phyloP scores from a whole-genome alignment of 2,888 invertebrate genomes.

The Lamproptera curius region DNA sequence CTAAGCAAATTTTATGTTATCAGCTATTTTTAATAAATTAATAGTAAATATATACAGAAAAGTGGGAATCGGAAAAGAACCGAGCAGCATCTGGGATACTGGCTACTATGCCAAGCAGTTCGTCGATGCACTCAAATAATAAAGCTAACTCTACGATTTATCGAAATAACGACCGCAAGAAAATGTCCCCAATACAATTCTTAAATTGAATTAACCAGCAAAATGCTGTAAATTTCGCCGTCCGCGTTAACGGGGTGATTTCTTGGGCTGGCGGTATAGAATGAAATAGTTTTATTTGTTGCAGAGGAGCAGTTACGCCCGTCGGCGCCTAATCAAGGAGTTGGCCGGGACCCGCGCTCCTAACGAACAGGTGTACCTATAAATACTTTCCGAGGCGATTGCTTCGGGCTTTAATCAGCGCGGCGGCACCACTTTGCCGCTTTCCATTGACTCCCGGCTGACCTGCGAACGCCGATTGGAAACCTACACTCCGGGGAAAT shows the following conservation, averaged over 20 bases:
- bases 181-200: too few relatives aligned
- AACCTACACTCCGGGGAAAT: constrained; percentile 65
- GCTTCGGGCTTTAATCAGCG: constrained; percentile 77
- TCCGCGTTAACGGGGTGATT: constrained; percentile 31
- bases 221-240: constrained; percentile 10
- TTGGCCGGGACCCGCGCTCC: constrained; percentile 70
- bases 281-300: constrained; percentile 70
- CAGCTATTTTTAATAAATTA: too few relatives aligned
- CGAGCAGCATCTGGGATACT: too few relatives aligned
- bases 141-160: too few relatives aligned
- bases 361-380: constrained; percentile 78
- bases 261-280: constrained; percentile 55
- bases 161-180: too few relatives aligned
- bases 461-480: constrained; percentile 70
- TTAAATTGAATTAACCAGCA: too few relatives aligned
- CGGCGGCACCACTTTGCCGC: constrained; percentile 72
- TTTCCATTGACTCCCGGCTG: constrained; percentile 74
- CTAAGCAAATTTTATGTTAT: too few relatives aligned
- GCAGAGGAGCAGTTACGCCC: constrained; percentile 66
- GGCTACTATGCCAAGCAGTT: too few relatives aligned
- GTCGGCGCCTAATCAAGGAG: constrained; percentile 76
- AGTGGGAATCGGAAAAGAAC: too few relatives aligned
- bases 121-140: too few relatives aligned
- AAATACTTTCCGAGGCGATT: constrained; percentile 76
- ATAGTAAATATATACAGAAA: too few relatives aligned